Conservation (phyloP, 2,113 vertebrate genomes). For the Hippolais icterina region DNA sequence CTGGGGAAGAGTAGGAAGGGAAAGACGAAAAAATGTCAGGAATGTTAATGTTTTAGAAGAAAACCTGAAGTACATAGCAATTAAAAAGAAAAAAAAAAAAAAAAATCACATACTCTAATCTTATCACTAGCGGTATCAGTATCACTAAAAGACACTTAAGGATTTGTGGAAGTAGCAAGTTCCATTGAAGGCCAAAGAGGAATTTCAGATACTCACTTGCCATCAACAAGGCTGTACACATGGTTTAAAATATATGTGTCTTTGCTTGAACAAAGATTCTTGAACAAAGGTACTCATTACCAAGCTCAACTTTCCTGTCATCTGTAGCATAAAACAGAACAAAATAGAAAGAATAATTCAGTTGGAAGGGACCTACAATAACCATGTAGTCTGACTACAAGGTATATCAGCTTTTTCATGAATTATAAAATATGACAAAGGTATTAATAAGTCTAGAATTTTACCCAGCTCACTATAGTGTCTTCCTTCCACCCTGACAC, state of each 20-base stretch:
- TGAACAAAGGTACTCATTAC: neutral
- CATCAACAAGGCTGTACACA: neutral
- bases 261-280: neutral
- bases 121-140: neutral
- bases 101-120: neutral
- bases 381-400: neutral
- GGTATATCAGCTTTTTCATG: neutral
- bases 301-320: neutral
- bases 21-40: neutral
- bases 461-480: neutral
- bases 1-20: neutral
- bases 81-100: neutral
- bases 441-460: neutral
- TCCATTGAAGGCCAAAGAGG: neutral
- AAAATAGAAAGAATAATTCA: neutral
- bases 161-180: neutral
- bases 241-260: neutral
- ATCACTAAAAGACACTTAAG: neutral
- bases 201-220: neutral
- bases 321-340: neutral
- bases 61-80: neutral
- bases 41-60: slow-evolving; percentile 4
- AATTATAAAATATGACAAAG: neutral
- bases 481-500: neutral
- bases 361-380: neutral